Base-by-base conservation (phyloP, 1,140 invertebrate species). In the Drosophila mojavensis region DNA sequence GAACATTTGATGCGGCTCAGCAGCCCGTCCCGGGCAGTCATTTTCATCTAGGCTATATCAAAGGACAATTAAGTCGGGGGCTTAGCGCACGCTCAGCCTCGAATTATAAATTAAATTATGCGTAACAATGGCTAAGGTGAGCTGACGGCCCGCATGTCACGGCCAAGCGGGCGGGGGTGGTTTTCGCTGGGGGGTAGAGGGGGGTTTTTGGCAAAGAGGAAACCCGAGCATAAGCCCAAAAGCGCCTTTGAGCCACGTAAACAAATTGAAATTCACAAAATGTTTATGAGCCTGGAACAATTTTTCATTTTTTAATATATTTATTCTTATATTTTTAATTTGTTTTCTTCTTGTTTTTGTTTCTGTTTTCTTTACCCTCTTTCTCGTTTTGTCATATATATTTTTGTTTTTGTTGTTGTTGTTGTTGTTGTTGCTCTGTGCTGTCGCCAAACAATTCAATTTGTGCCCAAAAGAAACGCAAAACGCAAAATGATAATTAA, bases 401-500 rank as follows among this genome's bases (percentile, higher is more conserved):
- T 17, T 6, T 50, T 26, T 39, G 5, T 15, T 30, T n/a, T 33
- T 36, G n/a, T 50, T 51, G 5, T 53, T 6, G 10, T 20, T 13
- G 17, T 33, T 36, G n/a, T 41, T 51, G 5, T 53, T 6, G 10
- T 20, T 13, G 17, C 5, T 39, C 5, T 17, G 4, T 28, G 15
- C 53, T 68, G 30, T 45, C 51, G 24, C 58, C 48, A 17, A 33
- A 79, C 71, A 86, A 79, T 82, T 81, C 62, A 79, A 82, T 88
- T 86, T 88, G 51, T 54, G 67, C 67, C 71, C 36, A 71, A 74
- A 79, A 47, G 60, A 36, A 55, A 63, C 56, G 39, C 62, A 55
- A 63, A 30, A 69, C 66, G 66, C 66, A 82, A 79, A 48, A 80
- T 88, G 71, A 88, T 78, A 88, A 86, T 86, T 86, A 86, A 86